Conservation (phyloP, 2,797 vertebrate genomes). For the Micropoecilia bifurca region DNA sequence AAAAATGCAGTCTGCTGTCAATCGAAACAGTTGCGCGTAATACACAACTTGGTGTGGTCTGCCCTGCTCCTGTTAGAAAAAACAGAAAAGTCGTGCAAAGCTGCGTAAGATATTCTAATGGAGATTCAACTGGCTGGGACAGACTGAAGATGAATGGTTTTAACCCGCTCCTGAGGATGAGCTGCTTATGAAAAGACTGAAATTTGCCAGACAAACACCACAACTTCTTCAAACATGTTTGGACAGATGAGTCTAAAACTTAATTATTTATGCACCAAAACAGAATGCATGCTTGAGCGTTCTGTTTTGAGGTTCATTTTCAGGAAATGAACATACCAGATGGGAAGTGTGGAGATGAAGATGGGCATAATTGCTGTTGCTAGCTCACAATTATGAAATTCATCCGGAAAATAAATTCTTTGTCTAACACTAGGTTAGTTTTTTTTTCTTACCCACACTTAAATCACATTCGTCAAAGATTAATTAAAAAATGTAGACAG, state of each 20-base stretch:
- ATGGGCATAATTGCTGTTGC: not conserved
- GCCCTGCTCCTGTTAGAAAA: too few species aligned
- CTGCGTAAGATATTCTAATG: too few species aligned
- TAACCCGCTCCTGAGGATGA: too few species aligned
- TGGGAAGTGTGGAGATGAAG: not conserved
- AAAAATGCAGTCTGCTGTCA: too few species aligned
- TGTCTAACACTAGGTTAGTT: not conserved
- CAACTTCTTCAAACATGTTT: not conserved
- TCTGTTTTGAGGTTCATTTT: too few species aligned
- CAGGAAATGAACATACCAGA: not conserved
- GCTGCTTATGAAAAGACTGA: not conserved
- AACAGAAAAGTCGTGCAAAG: too few species aligned
- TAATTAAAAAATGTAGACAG: not conserved
- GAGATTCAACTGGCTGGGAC: too few species aligned
- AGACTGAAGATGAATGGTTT: too few species aligned
- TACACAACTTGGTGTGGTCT: too few species aligned
- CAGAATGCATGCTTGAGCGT: not conserved
- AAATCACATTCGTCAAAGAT: not conserved
- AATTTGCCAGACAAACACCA: not conserved
- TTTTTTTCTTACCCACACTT: not conserved
- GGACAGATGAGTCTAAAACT: not conserved
- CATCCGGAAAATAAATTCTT: not conserved
- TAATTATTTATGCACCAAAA: not conserved
- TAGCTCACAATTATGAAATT: not conserved
- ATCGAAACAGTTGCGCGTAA: too few species aligned